A percentile compares a stretch with the other conserved stretches of the same genome.
Evolutionary conservation across 2,888 invertebrate species (phyloP).

Genomic region (Patella depressa): DNA sequence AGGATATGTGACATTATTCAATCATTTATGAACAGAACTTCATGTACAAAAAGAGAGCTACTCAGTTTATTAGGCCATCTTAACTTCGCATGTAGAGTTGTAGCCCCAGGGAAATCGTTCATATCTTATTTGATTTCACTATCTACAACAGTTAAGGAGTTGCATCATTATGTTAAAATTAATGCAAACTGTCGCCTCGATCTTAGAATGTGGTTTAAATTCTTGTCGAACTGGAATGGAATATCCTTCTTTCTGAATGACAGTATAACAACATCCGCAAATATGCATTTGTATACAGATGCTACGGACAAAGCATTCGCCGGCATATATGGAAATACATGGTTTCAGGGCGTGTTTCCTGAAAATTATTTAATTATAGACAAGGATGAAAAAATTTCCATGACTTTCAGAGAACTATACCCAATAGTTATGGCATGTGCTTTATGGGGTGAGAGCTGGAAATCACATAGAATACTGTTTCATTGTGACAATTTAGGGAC

Average conservation of each 20-base stretch:
- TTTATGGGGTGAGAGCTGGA: constrained; percentile 26
- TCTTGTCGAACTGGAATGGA: neutral
- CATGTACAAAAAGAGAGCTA: constrained; percentile 27
- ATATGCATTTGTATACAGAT: constrained; percentile 14
- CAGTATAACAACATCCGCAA: neutral
- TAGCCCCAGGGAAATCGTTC: constrained; percentile 27
- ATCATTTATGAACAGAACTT: neutral
- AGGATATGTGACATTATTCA: constrained; percentile 22
- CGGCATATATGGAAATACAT: neutral
- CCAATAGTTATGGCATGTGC: constrained; percentile 22
- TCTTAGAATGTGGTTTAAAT: constrained; percentile 15
- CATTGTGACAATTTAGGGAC: constrained; percentile 31
- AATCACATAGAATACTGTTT: constrained; percentile 24
- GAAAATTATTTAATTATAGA: neutral
- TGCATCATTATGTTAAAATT: constrained; percentile 17
- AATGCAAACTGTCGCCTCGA: neutral
- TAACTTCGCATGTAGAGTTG: constrained; percentile 29
- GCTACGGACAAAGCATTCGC: neutral
- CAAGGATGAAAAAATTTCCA: constrained; percentile 10
- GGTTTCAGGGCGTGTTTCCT: neutral
- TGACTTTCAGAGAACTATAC: constrained; percentile 26
- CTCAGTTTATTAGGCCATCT: constrained; percentile 30
- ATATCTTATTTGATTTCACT: constrained; percentile 25
- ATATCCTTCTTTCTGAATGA: neutral
- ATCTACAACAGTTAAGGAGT: constrained; percentile 26